Conservation (phyloP, 2,797 vertebrate genomes). For the Darevskia mixta region DNA sequence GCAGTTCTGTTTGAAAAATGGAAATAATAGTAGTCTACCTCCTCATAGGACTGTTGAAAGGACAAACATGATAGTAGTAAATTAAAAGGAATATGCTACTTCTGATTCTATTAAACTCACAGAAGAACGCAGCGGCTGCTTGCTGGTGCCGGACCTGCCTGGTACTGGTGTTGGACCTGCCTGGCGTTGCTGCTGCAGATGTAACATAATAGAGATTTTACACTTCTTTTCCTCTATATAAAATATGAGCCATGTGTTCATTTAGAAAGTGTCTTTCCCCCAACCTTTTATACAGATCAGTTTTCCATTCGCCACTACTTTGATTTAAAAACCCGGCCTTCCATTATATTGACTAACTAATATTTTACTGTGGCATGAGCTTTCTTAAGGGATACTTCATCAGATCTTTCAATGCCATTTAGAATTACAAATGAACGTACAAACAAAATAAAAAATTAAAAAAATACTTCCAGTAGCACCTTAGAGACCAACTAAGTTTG, state of each 20-base stretch:
- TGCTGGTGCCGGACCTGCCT: slow-evolving; percentile 27
- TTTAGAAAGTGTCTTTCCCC: neutral
- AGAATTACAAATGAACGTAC: neutral
- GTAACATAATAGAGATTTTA: slow-evolving; percentile 27
- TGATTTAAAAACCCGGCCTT: neutral
- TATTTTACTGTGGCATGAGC: slow-evolving; percentile 8
- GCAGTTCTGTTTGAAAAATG: neutral
- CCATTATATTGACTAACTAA: neutral
- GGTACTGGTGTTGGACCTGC: slow-evolving; percentile 29
- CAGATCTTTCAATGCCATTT: neutral
- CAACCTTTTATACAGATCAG: neutral
- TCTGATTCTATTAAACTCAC: slow-evolving; percentile 32
- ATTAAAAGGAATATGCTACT: slow-evolving; percentile 2
- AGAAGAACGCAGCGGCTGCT: neutral
- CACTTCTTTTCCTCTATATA: neutral
- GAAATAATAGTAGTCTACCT: neutral
- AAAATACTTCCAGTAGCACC: too few relatives aligned
- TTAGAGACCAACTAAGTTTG: too few relatives aligned
- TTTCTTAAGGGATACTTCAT: neutral
- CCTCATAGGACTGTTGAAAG: neutral
- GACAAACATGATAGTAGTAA: neutral
- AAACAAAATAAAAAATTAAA: too few relatives aligned
- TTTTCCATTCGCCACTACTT: neutral
- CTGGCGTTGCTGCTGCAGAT: slow-evolving; percentile 29
- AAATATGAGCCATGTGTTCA: neutral